Evolutionary conservation across 2,797 vertebrate species (phyloP).

Genomic region (Capromys pilorides): DNA sequence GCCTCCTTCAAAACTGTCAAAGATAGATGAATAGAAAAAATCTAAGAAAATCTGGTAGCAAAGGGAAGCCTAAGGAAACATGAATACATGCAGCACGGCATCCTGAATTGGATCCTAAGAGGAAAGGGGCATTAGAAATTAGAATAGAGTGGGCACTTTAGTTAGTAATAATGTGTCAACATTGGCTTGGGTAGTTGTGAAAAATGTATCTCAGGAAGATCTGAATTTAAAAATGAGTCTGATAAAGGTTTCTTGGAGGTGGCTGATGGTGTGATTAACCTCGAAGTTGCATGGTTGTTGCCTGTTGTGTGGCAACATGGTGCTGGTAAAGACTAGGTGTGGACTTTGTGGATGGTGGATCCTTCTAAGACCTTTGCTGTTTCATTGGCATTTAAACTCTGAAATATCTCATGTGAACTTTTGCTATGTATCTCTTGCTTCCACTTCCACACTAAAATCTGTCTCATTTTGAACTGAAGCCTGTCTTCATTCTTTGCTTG

Average conservation of each 20-base stretch:
- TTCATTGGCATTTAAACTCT: conserved; percentile 25
- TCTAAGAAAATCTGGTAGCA: not conserved
- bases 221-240: not conserved
- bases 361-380: not conserved
- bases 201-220: not conserved
- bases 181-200: not conserved
- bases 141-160: not conserved
- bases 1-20: not conserved
- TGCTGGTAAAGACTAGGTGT: not conserved
- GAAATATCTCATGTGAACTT: not conserved
- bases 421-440: not conserved
- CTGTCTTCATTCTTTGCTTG: conserved; percentile 3
- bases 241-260: not conserved
- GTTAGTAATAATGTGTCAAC: not conserved
- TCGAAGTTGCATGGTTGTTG: not conserved
- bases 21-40: not conserved
- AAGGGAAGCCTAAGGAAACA: not conserved
- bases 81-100: not conserved
- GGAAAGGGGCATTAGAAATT: not conserved
- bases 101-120: not conserved
- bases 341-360: not conserved
- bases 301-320: not conserved
- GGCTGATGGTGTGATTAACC: not conserved
- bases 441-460: not conserved
- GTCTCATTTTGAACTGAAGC: not conserved